These are phyloP conservation scores for Aspidapion aeneum DNA, from an alignment of 2,888 invertebrate species.

Conservation along the genomic window DNA sequence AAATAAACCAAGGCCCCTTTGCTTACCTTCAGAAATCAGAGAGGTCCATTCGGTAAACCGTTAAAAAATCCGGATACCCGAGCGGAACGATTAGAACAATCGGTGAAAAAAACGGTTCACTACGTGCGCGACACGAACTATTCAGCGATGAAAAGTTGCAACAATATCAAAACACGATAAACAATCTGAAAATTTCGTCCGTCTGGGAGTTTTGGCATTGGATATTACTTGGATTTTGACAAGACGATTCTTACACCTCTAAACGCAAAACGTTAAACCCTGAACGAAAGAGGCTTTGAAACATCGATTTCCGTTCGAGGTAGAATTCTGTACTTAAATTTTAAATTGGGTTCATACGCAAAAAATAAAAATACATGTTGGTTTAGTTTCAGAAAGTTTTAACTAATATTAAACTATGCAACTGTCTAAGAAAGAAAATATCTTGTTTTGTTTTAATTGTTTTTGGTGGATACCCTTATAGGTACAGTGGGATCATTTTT, in stretches of 20 bases:
- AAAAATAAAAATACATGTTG: no score
- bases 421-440: no score
- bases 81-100: not conserved
- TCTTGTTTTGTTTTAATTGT: no score
- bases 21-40: not conserved
- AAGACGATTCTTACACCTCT: slow-evolving; percentile 5
- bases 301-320: no score
- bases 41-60: not conserved
- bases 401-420: no score
- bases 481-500: no score
- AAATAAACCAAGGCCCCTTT: slow-evolving; percentile 4
- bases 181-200: slow-evolving; percentile 20
- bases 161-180: slow-evolving; percentile 16
- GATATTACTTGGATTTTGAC: slow-evolving; percentile 15
- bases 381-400: no score
- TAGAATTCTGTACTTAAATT: no score
- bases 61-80: not conserved
- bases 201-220: slow-evolving; percentile 16
- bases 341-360: no score
- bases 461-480: no score
- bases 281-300: no score
- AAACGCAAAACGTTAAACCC: no score
- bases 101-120: not conserved
- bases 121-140: not conserved
- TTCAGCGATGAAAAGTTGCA: not conserved